phyloP scores from a whole-genome alignment of 1,140 invertebrate species.

The Drosophila rufa region DNA sequence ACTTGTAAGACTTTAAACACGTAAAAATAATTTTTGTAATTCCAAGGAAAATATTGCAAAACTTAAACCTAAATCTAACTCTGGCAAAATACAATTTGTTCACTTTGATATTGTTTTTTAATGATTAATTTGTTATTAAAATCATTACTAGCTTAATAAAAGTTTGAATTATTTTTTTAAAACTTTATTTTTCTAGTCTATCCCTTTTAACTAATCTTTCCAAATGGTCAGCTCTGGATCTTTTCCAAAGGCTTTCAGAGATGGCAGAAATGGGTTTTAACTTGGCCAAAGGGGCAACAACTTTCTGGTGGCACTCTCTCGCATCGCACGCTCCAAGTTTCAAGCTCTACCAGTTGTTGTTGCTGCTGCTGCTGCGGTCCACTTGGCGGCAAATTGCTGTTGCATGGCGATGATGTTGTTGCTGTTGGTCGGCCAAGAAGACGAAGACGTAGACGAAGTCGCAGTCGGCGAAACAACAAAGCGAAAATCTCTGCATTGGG shows the following conservation, averaged over 20 bases:
- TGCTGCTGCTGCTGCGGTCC: conserved; percentile 52
- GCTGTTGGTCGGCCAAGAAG: conserved; percentile 18
- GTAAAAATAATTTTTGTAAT: too few species aligned
- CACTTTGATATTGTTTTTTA: background rate
- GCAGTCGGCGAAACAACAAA: conserved; percentile 81
- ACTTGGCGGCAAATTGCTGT: conserved; percentile 80
- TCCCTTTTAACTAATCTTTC: background rate
- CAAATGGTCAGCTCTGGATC: background rate
- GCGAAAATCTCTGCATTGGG: conserved; percentile 84
- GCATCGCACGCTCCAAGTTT: conserved; percentile 37
- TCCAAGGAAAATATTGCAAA: too few species aligned
- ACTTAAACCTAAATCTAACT: background rate
- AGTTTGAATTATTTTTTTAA: too few species aligned
- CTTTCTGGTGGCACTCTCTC: conserved; percentile 52
- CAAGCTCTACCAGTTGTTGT: conserved; percentile 20
- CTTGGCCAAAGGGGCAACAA: conserved; percentile 34
- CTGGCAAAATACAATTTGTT: too few species aligned
- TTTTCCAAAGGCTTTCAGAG: background rate
- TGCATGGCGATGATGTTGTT: conserved; percentile 64
- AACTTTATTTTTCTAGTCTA: too few species aligned
- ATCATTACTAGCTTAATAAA: too few species aligned
- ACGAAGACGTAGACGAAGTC: conserved; percentile 49
- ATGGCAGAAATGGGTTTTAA: conserved; percentile 23
- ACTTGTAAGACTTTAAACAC: too few species aligned
- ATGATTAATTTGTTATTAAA: too few species aligned